These are phyloP conservation scores for Cheumatopsyche charites DNA, from an alignment of 1,140 invertebrate genomes.

Conservation along the genomic window DNA sequence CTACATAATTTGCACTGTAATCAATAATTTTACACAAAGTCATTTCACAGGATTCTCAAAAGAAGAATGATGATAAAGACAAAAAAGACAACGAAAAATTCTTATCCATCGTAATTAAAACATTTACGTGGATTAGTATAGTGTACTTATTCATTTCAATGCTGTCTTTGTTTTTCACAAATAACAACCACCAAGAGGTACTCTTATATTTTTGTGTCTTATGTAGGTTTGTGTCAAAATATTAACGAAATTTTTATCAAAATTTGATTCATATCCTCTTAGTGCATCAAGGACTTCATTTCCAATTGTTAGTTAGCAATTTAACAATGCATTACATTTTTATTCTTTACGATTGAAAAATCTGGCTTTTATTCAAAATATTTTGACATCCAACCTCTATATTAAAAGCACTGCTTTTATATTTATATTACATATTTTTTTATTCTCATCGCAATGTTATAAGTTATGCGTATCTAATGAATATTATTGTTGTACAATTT, in stretches of 20 bases:
- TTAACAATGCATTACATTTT: too few relatives aligned
- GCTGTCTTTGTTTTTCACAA: slow-evolving; percentile 72
- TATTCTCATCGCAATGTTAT: too few relatives aligned
- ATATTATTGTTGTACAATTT: too few relatives aligned
- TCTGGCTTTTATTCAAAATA: too few relatives aligned
- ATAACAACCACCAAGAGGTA: slow-evolving; percentile 76
- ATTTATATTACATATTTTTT: too few relatives aligned
- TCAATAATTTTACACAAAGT: not conserved
- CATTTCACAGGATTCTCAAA: slow-evolving; percentile 19
- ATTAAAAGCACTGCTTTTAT: too few relatives aligned
- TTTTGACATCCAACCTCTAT: too few relatives aligned
- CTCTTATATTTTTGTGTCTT: slow-evolving; percentile 27
- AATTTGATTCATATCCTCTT: too few relatives aligned
- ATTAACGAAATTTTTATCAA: not conserved
- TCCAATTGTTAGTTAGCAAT: too few relatives aligned
- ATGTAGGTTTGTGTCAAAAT: not conserved
- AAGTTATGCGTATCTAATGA: too few relatives aligned
- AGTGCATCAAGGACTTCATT: too few relatives aligned
- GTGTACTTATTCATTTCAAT: slow-evolving; percentile 75
- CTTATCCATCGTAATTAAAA: slow-evolving; percentile 53
- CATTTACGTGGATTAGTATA: slow-evolving; percentile 75
- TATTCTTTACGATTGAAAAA: too few relatives aligned
- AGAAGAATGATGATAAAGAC: slow-evolving; percentile 35
- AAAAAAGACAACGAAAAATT: not conserved
- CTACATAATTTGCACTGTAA: not conserved